Base-by-base conservation (phyloP, 1,140 invertebrate genomes). In the Hyles vespertilio region DNA sequence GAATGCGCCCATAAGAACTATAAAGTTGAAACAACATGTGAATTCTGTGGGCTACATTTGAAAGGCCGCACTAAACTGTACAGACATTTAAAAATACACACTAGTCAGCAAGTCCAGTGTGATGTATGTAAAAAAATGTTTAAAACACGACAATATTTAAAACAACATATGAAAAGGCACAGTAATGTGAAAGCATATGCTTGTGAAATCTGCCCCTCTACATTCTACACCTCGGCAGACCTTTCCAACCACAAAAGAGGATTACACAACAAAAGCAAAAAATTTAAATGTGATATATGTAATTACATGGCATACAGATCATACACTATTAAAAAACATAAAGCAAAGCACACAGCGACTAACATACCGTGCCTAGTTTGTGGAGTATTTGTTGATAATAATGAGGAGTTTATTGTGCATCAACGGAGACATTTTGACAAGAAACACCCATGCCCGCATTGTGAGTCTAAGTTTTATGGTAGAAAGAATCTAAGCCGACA, bases 201-300 rank as follows among this genome's bases (percentile, higher is more conserved):
- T 1, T 87, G 84, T 70, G 82, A 85, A 56, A 65, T 62, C 9
- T 87, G 84, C 63, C 74, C 80, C 0, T 61, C 67, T 3, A 67
- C 74, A 11, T 84, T 78, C 53, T 84, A 69, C 53, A 80, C 83
- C 5, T 51, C 64, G n/a, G 55, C 72, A 0, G 83, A 84, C 54
- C 57, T 87, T 0, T 72, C 68, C 32, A 87, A 84, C 33, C 84
- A 87, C 40, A 81, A 63, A 54, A 63, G 69, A n/a, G 65, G 34
- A 36, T 64, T 67, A 3, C 84, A 87, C 56, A 59, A 62, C n/a
- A 79, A 72, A 51, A 61, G 46, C 5, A 65, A 66, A 32, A 52
- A 57, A 10, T 75, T 65, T 46, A 70, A 74, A 64, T 87, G 84
- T 66, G 58, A 77, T 34, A 36, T 74, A 22, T 87, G 84, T 53